These are phyloP conservation scores for Panzeria rudis DNA, from an alignment of 2,888 invertebrate genomes.

Conservation along the genomic window DNA sequence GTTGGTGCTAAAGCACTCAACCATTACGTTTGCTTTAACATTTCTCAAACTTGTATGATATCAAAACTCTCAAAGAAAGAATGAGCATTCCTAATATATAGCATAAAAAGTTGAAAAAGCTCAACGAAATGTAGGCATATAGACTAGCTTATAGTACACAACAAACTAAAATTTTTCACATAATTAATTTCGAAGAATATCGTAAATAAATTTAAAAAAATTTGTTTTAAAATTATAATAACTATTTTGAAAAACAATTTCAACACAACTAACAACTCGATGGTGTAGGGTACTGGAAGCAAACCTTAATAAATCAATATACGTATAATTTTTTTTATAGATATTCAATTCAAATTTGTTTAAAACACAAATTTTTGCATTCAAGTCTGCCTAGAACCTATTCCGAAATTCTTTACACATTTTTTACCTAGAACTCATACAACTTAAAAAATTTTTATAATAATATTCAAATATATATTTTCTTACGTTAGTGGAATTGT, in stretches of 20 bases:
- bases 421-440: slow-evolving; percentile 32
- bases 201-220: too few species aligned
- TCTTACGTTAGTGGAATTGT: slow-evolving; percentile 52
- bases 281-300: not conserved
- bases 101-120: too few species aligned
- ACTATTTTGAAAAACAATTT: not conserved
- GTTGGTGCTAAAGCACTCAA: too few species aligned
- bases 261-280: not conserved
- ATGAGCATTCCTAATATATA: too few species aligned
- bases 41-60: too few species aligned
- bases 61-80: too few species aligned
- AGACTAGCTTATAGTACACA: too few species aligned
- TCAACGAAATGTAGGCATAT: too few species aligned
- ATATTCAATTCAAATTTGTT: slow-evolving; percentile 14
- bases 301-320: not conserved
- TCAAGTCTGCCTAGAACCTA: slow-evolving; percentile 4
- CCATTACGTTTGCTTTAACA: too few species aligned
- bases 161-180: too few species aligned
- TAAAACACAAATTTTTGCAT: slow-evolving; percentile 20
- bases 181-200: too few species aligned
- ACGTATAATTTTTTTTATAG: not conserved
- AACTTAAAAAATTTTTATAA: slow-evolving; percentile 38
- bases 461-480: slow-evolving; percentile 42
- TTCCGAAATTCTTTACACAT: slow-evolving; percentile 34
- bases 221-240: too few species aligned